phyloP scores from a whole-genome alignment of 2,888 invertebrate genomes.

The Sceliomorpha sp. region DNA sequence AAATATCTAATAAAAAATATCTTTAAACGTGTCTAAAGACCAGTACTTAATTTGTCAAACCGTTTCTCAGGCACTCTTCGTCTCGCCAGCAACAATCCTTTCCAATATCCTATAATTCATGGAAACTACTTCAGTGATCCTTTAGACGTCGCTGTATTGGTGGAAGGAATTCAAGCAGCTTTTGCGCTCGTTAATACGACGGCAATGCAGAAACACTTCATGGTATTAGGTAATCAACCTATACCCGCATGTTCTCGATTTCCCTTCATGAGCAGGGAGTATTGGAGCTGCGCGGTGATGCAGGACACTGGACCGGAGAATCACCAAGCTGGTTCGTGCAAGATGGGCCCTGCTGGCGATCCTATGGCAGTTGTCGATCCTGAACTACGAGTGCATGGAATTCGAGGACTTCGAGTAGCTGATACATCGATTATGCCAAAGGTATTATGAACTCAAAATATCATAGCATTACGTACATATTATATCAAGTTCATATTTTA shows the following conservation, averaged over 20 bases:
- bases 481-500: conserved; percentile 1
- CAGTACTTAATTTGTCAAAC: background rate
- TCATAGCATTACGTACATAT: no score
- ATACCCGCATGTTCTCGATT: conserved; percentile 66
- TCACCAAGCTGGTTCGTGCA: conserved; percentile 91
- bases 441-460: conserved; percentile 71
- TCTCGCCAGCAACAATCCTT: conserved; percentile 86
- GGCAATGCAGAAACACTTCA: conserved; percentile 74
- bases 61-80: conserved; percentile 65
- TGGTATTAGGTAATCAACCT: conserved; percentile 64
- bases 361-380: conserved; percentile 88
- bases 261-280: conserved; percentile 84
- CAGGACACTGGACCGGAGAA: conserved; percentile 90
- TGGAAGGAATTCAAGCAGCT: conserved; percentile 84
- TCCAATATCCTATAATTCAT: conserved; percentile 86
- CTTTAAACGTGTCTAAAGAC: background rate
- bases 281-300: conserved; percentile 87
- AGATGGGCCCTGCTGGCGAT: conserved; percentile 89
- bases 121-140: conserved; percentile 88
- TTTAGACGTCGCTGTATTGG: conserved; percentile 84
- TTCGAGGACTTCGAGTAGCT: conserved; percentile 83
- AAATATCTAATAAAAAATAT: conserved; percentile 63
- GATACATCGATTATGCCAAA: conserved; percentile 85
- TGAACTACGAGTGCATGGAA: conserved; percentile 84
- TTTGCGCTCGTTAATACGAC: conserved; percentile 83